Base-by-base conservation (phyloP, 1,140 invertebrate species). In the Polypedilum pembai region DNA sequence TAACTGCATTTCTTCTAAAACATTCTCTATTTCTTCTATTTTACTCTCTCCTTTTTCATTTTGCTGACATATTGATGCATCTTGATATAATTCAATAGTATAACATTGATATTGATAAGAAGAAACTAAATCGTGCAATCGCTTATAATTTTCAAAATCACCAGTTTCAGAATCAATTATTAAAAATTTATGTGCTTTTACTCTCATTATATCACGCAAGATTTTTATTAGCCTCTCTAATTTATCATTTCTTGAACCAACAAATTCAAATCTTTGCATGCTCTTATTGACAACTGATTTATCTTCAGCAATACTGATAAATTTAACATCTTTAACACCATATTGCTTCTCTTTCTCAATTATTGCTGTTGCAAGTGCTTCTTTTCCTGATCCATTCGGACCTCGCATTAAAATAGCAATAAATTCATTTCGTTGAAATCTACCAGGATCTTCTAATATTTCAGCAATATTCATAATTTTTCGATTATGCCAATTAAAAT, bases 21-120 rank as follows among this genome's bases (percentile, higher is more conserved):
- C 89, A 78, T 87, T 85, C 79, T 91, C 85, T 41, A 98, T 94
- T 74, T 97, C 94, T 40, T 88, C 86, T 77, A 92, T 85, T 1
- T 83, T 89, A 72, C 95, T 86, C 74, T 91, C 88, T 79, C 98
- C 95, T 76, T 92, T 89, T 81, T 98, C 98, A 73, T 92, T 84
- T 80, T 92, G 91, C 45, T 87, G 84, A 81, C 95, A 97, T 0
- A 87, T 84, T 76, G 88, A 85, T 17, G 89, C 78, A 82, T 94
- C 93, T 80, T 91, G 88, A 77, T 94, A 90, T 86, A 97, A 87
- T 80, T 96, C 94, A 78, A 79, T 75, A 8, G 80, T 79, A 74
- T 79, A 81, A 3, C 79, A 80, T 21, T 69, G 65, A 69, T 69
- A 18, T 18, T 69, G 65, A 18, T 69, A 18, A 7, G 65, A 69